Base-by-base conservation (phyloP, 2,797 vertebrate genomes). In the Rhodeus uyekii region DNA sequence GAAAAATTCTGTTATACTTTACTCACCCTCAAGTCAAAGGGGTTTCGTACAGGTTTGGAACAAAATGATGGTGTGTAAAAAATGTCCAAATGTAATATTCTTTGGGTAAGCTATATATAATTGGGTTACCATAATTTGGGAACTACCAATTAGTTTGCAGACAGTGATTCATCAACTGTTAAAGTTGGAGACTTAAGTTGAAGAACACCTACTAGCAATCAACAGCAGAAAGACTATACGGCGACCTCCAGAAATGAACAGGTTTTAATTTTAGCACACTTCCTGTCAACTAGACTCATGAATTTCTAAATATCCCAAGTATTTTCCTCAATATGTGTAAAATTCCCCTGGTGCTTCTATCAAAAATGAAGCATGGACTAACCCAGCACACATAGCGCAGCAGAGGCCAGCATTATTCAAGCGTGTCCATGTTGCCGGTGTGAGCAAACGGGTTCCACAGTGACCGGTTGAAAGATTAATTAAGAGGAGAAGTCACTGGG, bases 391-490 rank as follows among this genome's bases (percentile, higher is more conserved):
- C 75, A 73, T 32, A 50, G 80, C 27, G 2, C 29, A 82, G 76
- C 67, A 65, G 73, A 73, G 71, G 68, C 44, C 76, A 73, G 64
- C 29, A 32, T 77, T 76, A 67, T 55, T 80, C 50, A 72, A 69
- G 61, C 22, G 13, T 76, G 38, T 73, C 36, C 82, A 69, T 74
- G 80, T n/a, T 42, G 60, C 32, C 39, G 55, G 74, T 42, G 32
- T 71, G 76, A 84, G 78, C 42, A 76, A 60, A 55, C 24, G 74
- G 76, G 50, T 72, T 79, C 86, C 81, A 61, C 82, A 69, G 67
- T 82, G 84, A 74, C 72, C 74, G 50, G 78, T 82, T 79, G 55
- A 82, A 83, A 89, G 89, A 90, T 89, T 89, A 84, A 90, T 89
- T 86, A 86, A 86, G 76, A 73, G 75, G 8, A 82, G 61, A 84